Conservation (phyloP, 2,888 invertebrate genomes). For the Zelleria hepariella region DNA sequence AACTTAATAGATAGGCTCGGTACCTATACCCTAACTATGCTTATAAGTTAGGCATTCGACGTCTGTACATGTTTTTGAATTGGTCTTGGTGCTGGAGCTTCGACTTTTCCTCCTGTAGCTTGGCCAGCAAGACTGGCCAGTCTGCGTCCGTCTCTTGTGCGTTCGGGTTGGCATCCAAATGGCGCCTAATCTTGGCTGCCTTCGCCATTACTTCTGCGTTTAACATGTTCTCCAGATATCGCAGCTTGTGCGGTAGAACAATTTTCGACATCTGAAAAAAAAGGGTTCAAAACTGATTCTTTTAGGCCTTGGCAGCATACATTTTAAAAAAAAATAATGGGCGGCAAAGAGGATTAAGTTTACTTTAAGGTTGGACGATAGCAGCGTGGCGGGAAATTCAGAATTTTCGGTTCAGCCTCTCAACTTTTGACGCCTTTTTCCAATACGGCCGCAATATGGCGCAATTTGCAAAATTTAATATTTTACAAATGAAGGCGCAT, state of each 20-base stretch:
- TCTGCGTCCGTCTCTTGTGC: slow-evolving; percentile 42
- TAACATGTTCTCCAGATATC: slow-evolving; percentile 61
- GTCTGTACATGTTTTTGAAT: slow-evolving; percentile 28
- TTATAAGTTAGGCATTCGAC: slow-evolving; percentile 29
- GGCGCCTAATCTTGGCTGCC: slow-evolving; percentile 49
- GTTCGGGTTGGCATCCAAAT: slow-evolving; percentile 50
- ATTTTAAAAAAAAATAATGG: too few species aligned
- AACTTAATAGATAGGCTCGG: too few species aligned
- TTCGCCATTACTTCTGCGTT: slow-evolving; percentile 59
- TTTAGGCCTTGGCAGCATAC: background rate
- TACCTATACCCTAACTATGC: too few species aligned
- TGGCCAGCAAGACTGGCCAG: slow-evolving; percentile 50
- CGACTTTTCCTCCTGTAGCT: slow-evolving; percentile 42
- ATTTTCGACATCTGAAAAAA: slow-evolving; percentile 46
- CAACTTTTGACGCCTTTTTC: too few species aligned
- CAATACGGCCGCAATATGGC: too few species aligned
- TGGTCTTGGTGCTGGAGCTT: slow-evolving; percentile 17
- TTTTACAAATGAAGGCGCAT: too few species aligned
- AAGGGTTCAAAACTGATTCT: background rate
- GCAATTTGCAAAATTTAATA: too few species aligned
- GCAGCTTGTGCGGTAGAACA: slow-evolving; percentile 52
- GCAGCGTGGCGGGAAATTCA: too few species aligned
- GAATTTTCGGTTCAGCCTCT: too few species aligned
- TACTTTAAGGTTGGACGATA: too few species aligned
- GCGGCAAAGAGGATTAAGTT: too few species aligned